A percentile compares a stretch with the other conserved stretches of the same genome.
Evolutionary conservation across 2,888 invertebrate genomes (phyloP).

Genomic region (Temnothorax rugatulus): DNA sequence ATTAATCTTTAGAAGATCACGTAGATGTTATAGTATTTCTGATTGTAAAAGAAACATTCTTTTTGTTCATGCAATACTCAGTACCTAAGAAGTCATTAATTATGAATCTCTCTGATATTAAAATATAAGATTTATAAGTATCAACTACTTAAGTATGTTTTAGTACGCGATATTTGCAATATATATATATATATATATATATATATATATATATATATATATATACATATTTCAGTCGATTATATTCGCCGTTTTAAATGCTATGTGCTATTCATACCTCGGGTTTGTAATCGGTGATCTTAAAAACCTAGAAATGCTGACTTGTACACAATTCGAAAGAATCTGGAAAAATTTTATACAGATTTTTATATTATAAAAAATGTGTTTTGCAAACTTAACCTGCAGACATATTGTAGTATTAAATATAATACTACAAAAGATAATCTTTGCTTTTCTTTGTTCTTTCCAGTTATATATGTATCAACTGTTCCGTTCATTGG

Average conservation of each 20-base stretch:
- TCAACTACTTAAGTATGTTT: background rate
- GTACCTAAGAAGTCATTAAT: background rate
- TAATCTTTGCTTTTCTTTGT: conserved; percentile 58
- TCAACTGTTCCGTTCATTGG: conserved; percentile 99
- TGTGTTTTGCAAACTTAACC: background rate
- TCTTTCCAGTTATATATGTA: conserved; percentile 97
- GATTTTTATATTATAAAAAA: conserved; percentile 6
- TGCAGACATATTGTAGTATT: background rate
- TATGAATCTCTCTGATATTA: background rate
- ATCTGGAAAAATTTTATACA: background rate
- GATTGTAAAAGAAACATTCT: background rate
- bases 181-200: too few relatives aligned
- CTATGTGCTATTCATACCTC: background rate
- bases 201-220: too few relatives aligned
- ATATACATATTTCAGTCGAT: too few relatives aligned
- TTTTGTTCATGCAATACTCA: background rate
- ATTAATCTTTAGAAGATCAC: background rate
- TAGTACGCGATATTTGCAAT: background rate
- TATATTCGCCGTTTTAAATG: background rate
- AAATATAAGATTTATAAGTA: background rate
- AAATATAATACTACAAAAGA: background rate
- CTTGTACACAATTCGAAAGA: background rate
- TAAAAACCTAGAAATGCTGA: background rate
- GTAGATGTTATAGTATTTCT: background rate
- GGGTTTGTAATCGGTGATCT: background rate